These are phyloP conservation scores for Muscicapa adusta DNA, from an alignment of 2,113 vertebrate species.

Conservation along the genomic window DNA sequence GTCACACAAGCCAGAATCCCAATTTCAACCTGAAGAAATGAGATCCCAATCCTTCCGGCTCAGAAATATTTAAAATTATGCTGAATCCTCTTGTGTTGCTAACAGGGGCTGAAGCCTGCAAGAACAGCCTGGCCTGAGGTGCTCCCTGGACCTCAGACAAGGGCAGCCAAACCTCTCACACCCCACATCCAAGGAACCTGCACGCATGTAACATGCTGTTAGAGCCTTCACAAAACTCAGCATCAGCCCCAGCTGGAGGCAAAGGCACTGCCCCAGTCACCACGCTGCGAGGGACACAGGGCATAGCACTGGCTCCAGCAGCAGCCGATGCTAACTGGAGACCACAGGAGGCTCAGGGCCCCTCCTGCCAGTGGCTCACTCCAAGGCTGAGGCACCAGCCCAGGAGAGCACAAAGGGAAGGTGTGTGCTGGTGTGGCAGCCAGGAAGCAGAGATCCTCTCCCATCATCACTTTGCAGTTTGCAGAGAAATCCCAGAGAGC, in stretches of 20 bases:
- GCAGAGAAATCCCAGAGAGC: background rate
- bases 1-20: background rate
- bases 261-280: background rate
- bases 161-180: background rate
- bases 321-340: background rate
- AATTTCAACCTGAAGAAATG: background rate
- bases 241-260: background rate
- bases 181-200: background rate
- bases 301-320: background rate
- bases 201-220: background rate
- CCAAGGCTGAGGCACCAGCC: fast-evolving
- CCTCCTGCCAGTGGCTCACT: fast-evolving
- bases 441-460: background rate
- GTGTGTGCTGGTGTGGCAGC: fast-evolving
- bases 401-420: background rate
- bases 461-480: background rate
- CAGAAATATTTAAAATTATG: background rate
- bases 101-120: background rate
- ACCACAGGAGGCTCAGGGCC: fast-evolving
- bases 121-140: background rate
- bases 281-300: background rate
- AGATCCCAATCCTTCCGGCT: background rate
- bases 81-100: background rate
- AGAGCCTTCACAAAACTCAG: background rate
- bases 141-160: background rate